phyloP scores from a whole-genome alignment of 2,888 invertebrate genomes.

The Halictus ligatus region DNA sequence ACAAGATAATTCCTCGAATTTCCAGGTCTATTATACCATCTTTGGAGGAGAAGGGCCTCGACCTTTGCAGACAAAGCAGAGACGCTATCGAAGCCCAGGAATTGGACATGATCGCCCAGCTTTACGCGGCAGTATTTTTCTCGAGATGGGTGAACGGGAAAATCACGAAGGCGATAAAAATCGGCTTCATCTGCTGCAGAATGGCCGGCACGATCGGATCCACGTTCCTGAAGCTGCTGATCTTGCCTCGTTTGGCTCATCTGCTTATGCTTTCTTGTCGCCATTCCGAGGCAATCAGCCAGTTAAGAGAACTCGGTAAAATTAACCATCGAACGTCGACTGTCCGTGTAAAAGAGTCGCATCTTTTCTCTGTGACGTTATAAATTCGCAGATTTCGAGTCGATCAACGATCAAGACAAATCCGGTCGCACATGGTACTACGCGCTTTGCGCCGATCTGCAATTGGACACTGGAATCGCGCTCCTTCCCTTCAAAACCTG shows the following conservation, averaged over 20 bases:
- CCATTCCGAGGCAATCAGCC: slow-evolving; percentile 82
- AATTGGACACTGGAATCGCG: slow-evolving; percentile 87
- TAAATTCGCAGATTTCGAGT: slow-evolving; percentile 71
- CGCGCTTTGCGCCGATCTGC: slow-evolving; percentile 86
- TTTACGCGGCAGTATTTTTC: slow-evolving; percentile 84
- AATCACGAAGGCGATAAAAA: slow-evolving; percentile 79
- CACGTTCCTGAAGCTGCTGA: slow-evolving; percentile 74
- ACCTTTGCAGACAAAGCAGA: slow-evolving; percentile 82
- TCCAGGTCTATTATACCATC: slow-evolving; percentile 73
- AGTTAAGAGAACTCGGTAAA: slow-evolving; percentile 83
- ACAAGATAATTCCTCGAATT: neutral
- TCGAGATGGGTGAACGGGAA: slow-evolving; percentile 83
- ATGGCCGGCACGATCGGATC: slow-evolving; percentile 81
- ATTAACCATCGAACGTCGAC: neutral
- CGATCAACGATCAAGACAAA: slow-evolving; percentile 78
- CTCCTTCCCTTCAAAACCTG: slow-evolving; percentile 85
- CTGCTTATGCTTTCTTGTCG: slow-evolving; percentile 81
- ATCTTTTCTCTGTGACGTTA: neutral
- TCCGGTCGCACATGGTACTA: slow-evolving; percentile 87
- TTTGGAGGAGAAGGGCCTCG: slow-evolving; percentile 84
- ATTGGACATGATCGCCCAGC: slow-evolving; percentile 82
- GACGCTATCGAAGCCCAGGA: slow-evolving; percentile 83
- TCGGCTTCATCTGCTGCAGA: slow-evolving; percentile 82
- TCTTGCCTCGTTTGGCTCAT: slow-evolving; percentile 83
- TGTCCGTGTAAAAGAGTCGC: neutral